Conservation (phyloP, 2,888 invertebrate species). For the Punctoribates punctum region DNA sequence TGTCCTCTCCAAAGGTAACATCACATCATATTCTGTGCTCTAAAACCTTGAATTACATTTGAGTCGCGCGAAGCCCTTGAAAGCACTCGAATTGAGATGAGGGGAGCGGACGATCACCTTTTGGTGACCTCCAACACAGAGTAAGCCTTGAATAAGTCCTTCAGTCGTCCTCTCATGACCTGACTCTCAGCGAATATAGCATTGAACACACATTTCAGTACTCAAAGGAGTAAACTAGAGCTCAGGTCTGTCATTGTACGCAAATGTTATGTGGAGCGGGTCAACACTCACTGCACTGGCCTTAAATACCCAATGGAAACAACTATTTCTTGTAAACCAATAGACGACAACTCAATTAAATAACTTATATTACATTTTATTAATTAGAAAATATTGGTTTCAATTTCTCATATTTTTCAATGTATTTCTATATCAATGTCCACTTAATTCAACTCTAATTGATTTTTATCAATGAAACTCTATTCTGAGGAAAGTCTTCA, state of each 20-base stretch:
- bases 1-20: slow-evolving; percentile 5
- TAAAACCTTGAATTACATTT: slow-evolving; percentile 11
- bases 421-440: too few species aligned
- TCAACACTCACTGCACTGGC: neutral
- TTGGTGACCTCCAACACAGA: slow-evolving; percentile 13
- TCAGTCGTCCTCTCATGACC: slow-evolving; percentile 41
- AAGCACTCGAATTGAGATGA: neutral
- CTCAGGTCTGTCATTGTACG: neutral
- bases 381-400: neutral
- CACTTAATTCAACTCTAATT: too few species aligned
- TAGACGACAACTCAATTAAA: too few species aligned
- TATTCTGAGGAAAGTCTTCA: too few species aligned
- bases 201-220: slow-evolving; percentile 30
- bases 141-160: slow-evolving; percentile 41
- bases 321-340: too few species aligned
- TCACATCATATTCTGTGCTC: neutral
- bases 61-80: slow-evolving; percentile 6
- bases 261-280: neutral
- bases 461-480: too few species aligned
- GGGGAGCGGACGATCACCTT: slow-evolving; percentile 34
- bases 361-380: too few species aligned
- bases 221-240: slow-evolving; percentile 21
- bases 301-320: neutral
- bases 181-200: slow-evolving; percentile 8
- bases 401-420: too few species aligned